Percentiles rank a stretch among this genome's conserved stretches.
These are phyloP conservation scores for Lepidostoma basale DNA, from an alignment of 1,140 invertebrate genomes.

Conservation along the genomic window DNA sequence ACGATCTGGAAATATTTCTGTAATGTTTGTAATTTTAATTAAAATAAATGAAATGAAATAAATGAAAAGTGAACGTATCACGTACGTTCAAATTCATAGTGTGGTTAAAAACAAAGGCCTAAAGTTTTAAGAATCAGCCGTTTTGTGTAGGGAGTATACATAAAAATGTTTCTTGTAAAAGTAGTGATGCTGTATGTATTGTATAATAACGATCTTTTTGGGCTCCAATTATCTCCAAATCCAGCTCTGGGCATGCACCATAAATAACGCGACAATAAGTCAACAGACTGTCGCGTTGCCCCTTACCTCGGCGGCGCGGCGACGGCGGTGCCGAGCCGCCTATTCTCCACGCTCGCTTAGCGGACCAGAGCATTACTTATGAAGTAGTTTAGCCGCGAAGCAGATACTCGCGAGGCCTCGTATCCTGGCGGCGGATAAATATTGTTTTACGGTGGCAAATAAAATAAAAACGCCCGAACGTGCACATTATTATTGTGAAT, in stretches of 20 bases:
- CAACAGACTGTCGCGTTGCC: conserved; percentile 41
- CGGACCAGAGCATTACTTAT: conserved; percentile 14
- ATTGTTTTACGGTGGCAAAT: neutral
- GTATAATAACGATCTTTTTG: neutral
- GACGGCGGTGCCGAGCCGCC: conserved; percentile 19
- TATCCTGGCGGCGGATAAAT: conserved; percentile 10
- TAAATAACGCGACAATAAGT: conserved; percentile 44
- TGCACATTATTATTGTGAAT: too few species aligned
- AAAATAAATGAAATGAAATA: too few species aligned
- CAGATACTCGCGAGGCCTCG: neutral
- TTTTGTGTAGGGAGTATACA: too few species aligned
- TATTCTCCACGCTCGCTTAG: conserved; percentile 22
- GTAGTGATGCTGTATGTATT: too few species aligned
- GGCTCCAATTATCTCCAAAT: neutral
- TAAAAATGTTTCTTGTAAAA: too few species aligned
- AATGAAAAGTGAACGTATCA: too few species aligned
- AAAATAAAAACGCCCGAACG: neutral
- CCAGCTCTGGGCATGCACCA: conserved; percentile 20
- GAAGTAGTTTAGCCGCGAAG: conserved; percentile 10
- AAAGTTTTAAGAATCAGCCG: too few species aligned
- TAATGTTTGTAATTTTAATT: too few species aligned
- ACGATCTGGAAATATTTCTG: too few species aligned
- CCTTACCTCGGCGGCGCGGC: too few species aligned
- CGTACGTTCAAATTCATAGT: too few species aligned
- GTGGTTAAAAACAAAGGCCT: too few species aligned